Percentiles rank a stretch among this genome's conserved stretches.
Evolutionary conservation across 2,797 vertebrate genomes (phyloP).

Genomic region (Pampus argenteus): DNA sequence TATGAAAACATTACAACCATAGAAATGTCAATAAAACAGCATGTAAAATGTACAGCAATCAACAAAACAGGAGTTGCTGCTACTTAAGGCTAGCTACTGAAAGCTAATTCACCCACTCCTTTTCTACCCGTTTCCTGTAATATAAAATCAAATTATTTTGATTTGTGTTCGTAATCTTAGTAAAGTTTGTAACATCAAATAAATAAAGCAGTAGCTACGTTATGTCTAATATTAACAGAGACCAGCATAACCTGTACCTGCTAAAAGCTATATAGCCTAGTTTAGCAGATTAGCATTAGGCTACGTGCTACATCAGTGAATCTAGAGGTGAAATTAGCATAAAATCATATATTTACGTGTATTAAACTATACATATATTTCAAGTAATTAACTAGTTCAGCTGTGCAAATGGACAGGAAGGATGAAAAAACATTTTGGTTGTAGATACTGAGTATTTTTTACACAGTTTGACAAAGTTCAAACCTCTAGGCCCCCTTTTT

Average conservation of each 20-base stretch:
- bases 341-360: neutral
- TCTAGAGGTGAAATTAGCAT: neutral
- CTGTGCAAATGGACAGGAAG: neutral
- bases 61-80: neutral
- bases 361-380: neutral
- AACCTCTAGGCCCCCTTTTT: neutral
- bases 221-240: neutral
- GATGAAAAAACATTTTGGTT: neutral
- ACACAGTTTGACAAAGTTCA: neutral
- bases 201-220: neutral
- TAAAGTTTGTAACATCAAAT: neutral
- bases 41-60: no score
- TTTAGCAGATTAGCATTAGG: neutral
- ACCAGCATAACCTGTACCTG: neutral
- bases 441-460: neutral
- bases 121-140: neutral
- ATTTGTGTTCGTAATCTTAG: neutral
- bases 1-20: neutral
- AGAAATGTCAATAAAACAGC: neutral
- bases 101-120: neutral
- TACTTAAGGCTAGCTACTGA: constrained; percentile 1
- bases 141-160: neutral
- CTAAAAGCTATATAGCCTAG: constrained; percentile 25
- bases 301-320: neutral
- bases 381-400: neutral